A percentile compares a stretch with the other conserved stretches of the same genome.
Evolutionary conservation across 2,113 vertebrate genomes (phyloP).

Genomic region (Stegostoma tigrinum): DNA sequence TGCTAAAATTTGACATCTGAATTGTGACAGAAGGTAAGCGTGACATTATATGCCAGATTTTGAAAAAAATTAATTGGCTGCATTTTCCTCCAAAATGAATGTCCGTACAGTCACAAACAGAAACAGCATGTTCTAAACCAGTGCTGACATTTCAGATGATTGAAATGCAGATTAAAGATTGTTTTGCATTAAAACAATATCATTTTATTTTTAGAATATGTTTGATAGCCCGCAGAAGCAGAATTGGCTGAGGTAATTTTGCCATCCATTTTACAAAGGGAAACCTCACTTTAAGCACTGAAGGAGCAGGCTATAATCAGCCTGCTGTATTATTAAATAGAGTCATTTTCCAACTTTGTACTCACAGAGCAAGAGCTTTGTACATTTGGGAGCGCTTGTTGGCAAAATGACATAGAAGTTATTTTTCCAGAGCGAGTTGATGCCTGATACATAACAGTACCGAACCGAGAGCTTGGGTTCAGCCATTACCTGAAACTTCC

Average conservation of each 20-base stretch:
- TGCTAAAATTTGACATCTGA: background rate
- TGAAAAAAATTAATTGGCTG: slow-evolving; percentile 4
- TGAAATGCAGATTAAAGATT: slow-evolving; percentile 28
- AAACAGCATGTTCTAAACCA: slow-evolving; percentile 21
- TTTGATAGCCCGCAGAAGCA: background rate
- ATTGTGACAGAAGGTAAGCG: background rate
- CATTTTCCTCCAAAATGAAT: background rate
- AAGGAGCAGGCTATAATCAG: slow-evolving; percentile 1
- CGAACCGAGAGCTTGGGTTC: background rate
- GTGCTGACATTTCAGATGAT: slow-evolving; percentile 21
- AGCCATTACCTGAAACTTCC: background rate
- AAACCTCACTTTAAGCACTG: background rate
- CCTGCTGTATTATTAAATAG: background rate
- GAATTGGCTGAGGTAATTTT: slow-evolving; percentile 24
- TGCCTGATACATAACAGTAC: background rate
- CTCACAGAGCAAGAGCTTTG: background rate
- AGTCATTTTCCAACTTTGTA: background rate
- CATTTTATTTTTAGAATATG: slow-evolving; percentile 26
- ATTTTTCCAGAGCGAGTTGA: background rate
- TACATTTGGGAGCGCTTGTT: background rate
- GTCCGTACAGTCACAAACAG: background rate
- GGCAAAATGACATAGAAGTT: background rate
- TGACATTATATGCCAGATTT: background rate
- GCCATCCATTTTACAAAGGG: slow-evolving; percentile 20
- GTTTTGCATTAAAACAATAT: slow-evolving; percentile 31